Conservation (phyloP, 2,113 vertebrate genomes). For the Sander vitreus region DNA sequence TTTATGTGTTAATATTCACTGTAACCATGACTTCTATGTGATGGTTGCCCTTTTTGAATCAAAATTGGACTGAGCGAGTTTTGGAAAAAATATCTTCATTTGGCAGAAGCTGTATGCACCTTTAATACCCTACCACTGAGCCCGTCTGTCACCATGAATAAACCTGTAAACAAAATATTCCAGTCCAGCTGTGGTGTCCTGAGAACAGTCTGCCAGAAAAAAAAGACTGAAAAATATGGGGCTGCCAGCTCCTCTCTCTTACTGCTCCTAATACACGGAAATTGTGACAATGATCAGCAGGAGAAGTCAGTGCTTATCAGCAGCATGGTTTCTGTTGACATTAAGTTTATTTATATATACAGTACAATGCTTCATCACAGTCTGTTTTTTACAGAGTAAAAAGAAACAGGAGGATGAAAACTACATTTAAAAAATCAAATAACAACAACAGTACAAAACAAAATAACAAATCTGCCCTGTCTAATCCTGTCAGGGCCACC, state of each 20-base stretch:
- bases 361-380: background rate
- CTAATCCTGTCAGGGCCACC: background rate
- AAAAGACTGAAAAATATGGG: conserved; percentile 14
- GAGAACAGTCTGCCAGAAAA: conserved; percentile 22
- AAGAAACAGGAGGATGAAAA: background rate
- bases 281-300: conserved; percentile 30
- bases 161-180: conserved; percentile 71
- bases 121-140: conserved; percentile 45
- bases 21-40: conserved; percentile 45
- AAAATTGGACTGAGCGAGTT: conserved; percentile 28
- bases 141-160: conserved; percentile 60
- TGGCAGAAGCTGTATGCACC: conserved; percentile 41
- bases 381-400: background rate
- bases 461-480: background rate
- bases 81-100: conserved; percentile 61
- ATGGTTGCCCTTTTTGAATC: conserved; percentile 14
- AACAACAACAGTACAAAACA: background rate
- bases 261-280: conserved; percentile 44
- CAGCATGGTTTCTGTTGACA: conserved; percentile 23
- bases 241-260: conserved; percentile 45
- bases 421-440: conserved; percentile 5
- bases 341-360: conserved; percentile 13
- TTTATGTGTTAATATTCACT: conserved; percentile 39
- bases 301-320: conserved; percentile 38
- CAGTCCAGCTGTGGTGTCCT: conserved; percentile 59